A percentile compares a stretch with the other conserved stretches of the same genome.
Evolutionary conservation across 2,888 invertebrate species (phyloP).

Genomic region (Torymus auratus): DNA sequence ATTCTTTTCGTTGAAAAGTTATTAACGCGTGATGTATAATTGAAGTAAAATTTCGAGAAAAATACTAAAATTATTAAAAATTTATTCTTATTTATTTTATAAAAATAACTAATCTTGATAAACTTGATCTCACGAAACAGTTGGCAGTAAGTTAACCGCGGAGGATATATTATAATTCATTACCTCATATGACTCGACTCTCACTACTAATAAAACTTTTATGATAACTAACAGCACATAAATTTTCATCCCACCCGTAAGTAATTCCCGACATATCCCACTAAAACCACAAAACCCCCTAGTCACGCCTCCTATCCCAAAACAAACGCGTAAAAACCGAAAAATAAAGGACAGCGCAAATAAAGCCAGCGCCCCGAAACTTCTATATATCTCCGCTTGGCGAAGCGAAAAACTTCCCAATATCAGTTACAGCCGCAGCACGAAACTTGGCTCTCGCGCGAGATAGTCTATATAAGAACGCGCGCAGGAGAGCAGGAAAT

Average conservation of each 20-base stretch:
- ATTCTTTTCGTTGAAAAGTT: no score
- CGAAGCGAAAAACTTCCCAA: conserved; percentile 67
- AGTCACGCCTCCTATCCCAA: background rate
- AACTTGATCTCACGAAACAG: no score
- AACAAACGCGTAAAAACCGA: conserved; percentile 12
- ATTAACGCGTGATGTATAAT: no score
- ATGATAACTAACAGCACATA: background rate
- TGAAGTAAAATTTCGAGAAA: no score
- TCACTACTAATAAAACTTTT: no score
- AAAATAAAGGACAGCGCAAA: conserved; percentile 18
- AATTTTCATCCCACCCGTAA: background rate
- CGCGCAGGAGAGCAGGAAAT: conserved; percentile 64
- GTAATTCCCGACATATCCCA: background rate
- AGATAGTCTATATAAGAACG: conserved; percentile 8
- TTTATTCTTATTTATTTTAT: no score
- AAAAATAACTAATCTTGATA: no score
- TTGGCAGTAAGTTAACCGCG: no score
- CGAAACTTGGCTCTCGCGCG: conserved; percentile 62
- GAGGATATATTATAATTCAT: no score
- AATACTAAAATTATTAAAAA: no score
- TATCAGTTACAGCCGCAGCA: conserved; percentile 66
- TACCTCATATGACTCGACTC: no score
- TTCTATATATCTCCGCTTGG: conserved; percentile 57
- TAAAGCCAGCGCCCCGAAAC: background rate
- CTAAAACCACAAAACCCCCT: no score